These are phyloP conservation scores for Euzetes globulus DNA, from an alignment of 2,888 invertebrate species.

Conservation along the genomic window DNA sequence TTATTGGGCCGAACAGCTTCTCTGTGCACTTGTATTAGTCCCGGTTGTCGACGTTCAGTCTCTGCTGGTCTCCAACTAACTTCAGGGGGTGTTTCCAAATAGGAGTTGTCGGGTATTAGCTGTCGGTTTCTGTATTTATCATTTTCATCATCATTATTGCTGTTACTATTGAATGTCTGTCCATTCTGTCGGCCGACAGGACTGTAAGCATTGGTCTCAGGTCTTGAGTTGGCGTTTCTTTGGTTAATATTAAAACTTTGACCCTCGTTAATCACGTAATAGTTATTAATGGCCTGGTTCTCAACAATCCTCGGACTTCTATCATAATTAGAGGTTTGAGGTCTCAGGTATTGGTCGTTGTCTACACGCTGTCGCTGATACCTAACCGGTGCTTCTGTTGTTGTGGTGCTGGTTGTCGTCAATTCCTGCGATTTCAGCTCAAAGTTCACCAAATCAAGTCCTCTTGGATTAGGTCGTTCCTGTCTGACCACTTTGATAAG, in stretches of 20 bases:
- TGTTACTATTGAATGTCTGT: background rate
- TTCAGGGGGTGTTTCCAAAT: background rate
- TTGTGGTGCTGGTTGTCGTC: background rate
- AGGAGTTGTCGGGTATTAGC: conserved; percentile 12
- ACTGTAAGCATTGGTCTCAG: background rate
- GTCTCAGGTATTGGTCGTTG: background rate
- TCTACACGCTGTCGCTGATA: background rate
- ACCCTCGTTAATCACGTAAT: background rate
- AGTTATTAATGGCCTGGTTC: background rate
- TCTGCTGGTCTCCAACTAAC: background rate
- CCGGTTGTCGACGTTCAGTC: background rate
- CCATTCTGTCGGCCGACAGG: background rate
- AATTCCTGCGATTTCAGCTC: background rate
- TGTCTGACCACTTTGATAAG: background rate
- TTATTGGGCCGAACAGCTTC: background rate
- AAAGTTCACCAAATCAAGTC: background rate
- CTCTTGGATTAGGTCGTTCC: background rate
- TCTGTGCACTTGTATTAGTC: background rate
- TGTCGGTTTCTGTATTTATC: conserved; percentile 10
- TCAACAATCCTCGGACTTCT: background rate
- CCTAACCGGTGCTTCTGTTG: background rate
- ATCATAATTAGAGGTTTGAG: background rate
- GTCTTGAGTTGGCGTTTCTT: background rate
- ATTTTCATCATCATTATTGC: background rate
- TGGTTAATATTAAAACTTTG: background rate